Evolutionary conservation across 2,888 invertebrate genomes (phyloP).

Genomic region (Aromia moschata): DNA sequence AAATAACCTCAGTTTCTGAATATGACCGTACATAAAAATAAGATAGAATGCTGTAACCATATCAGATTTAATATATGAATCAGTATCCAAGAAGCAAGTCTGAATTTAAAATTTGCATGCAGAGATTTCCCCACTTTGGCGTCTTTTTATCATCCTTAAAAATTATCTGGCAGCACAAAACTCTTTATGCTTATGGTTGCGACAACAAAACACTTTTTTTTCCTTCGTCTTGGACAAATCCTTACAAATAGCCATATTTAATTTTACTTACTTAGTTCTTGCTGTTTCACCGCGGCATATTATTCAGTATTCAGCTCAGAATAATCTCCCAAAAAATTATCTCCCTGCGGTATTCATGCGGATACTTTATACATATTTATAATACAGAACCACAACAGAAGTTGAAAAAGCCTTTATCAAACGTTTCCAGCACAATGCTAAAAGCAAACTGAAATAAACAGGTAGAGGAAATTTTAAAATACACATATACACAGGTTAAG

Average conservation of each 20-base stretch:
- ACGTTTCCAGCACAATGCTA: too few relatives aligned
- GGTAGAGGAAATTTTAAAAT: too few relatives aligned
- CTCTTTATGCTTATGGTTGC: conserved; percentile 4
- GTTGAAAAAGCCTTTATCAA: too few relatives aligned
- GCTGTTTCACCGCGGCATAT: too few relatives aligned
- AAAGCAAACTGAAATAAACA: too few relatives aligned
- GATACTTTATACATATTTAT: too few relatives aligned
- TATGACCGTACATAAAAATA: neutral
- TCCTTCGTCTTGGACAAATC: neutral
- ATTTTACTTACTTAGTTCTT: neutral
- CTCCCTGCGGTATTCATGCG: too few relatives aligned
- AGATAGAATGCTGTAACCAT: neutral
- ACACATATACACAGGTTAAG: too few relatives aligned
- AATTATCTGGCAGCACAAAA: conserved; percentile 11
- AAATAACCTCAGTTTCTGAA: too few relatives aligned
- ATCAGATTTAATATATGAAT: neutral
- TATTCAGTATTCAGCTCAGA: too few relatives aligned
- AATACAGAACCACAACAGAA: too few relatives aligned
- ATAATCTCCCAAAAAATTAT: too few relatives aligned
- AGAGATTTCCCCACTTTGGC: conserved; percentile 10
- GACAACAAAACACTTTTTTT: conserved; percentile 14
- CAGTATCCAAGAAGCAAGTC: conserved; percentile 12
- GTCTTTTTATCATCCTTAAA: conserved; percentile 27
- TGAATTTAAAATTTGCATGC: conserved; percentile 22
- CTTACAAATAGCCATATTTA: conserved; percentile 13